A percentile compares a stretch with the other conserved stretches of the same genome.
These are phyloP conservation scores for Ptychadena robeensis DNA, from an alignment of 2,797 vertebrate species.

Conservation along the genomic window DNA sequence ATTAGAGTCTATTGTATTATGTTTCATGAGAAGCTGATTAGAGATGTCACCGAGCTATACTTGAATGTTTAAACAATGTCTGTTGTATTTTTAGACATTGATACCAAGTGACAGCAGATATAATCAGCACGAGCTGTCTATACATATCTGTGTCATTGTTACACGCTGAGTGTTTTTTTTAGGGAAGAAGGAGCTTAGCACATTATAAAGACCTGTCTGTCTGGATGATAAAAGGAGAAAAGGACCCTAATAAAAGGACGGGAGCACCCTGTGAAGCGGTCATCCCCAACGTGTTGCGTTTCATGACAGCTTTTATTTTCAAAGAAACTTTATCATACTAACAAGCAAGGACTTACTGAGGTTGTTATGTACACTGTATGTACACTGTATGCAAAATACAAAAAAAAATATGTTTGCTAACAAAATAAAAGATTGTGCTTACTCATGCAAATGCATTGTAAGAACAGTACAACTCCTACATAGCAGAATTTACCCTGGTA, in stretches of 20 bases:
- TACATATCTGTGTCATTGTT: conserved; percentile 50
- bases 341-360: too few species aligned
- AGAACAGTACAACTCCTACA: too few species aligned
- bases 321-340: too few species aligned
- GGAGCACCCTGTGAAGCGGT: conserved; percentile 18
- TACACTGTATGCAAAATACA: too few species aligned
- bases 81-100: conserved; percentile 50
- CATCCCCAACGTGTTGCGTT: conserved; percentile 4
- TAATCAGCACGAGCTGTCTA: conserved; percentile 50
- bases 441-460: too few species aligned
- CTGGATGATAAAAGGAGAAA: conserved; percentile 25
- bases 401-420: too few species aligned
- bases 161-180: conserved; percentile 31
- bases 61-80: conserved; percentile 51
- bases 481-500: too few species aligned
- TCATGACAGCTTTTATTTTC: too few species aligned
- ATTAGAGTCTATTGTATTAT: conserved; percentile 29
- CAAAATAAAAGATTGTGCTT: too few species aligned
- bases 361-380: too few species aligned
- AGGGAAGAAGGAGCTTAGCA: conserved; percentile 37
- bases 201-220: conserved; percentile 34
- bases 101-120: conserved; percentile 56
- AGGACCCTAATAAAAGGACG: conserved; percentile 39
- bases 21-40: conserved; percentile 54
- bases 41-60: conserved; percentile 46